Conservation (phyloP, 2,113 vertebrate genomes). For the Nothocercus nigrocapillus region DNA sequence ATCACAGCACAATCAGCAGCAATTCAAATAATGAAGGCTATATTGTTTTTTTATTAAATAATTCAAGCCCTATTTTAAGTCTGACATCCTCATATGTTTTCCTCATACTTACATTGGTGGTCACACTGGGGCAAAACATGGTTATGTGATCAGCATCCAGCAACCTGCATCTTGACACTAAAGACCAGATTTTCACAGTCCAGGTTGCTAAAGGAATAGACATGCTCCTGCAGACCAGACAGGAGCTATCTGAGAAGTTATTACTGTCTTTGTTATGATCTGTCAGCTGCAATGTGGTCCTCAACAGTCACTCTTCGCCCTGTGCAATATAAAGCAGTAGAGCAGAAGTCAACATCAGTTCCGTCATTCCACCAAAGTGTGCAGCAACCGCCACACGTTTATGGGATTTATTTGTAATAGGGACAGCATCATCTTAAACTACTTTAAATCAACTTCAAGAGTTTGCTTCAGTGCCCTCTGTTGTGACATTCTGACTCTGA, state of each 20-base stretch:
- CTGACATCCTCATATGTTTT: background rate
- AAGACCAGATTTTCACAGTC: background rate
- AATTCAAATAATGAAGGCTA: background rate
- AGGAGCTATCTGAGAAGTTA: background rate
- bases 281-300: background rate
- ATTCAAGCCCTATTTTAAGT: background rate
- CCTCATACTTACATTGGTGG: background rate
- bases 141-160: background rate
- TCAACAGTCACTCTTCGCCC: background rate
- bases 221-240: background rate
- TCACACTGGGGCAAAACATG: background rate
- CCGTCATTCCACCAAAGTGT: accelerated
- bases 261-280: background rate
- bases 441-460: background rate
- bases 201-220: accelerated
- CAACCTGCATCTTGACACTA: background rate
- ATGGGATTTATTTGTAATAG: background rate
- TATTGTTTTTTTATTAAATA: background rate
- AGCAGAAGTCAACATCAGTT: background rate
- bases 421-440: background rate
- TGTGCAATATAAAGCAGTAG: background rate
- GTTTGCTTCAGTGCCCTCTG: background rate
- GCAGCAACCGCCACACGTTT: background rate
- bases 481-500: background rate
- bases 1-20: background rate